These are phyloP conservation scores for Shargacucullia verbasci DNA, from an alignment of 2,888 invertebrate species.

Conservation along the genomic window DNA sequence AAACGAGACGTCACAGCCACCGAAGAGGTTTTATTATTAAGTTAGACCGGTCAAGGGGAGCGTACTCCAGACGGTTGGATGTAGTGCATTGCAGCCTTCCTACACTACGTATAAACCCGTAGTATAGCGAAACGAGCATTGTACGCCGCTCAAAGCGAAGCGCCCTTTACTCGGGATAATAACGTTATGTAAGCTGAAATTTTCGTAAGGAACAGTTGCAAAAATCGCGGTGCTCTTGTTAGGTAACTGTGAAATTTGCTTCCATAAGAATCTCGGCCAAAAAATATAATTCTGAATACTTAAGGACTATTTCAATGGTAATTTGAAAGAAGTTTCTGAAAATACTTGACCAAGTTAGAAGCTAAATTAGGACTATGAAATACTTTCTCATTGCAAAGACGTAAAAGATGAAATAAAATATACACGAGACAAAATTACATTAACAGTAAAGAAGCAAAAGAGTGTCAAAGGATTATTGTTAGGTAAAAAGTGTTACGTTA, in stretches of 20 bases:
- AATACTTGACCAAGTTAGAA: constrained; percentile 22
- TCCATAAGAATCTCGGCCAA: constrained; percentile 34
- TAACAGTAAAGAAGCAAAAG: no score
- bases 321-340: constrained; percentile 32
- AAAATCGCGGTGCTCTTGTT: constrained; percentile 68
- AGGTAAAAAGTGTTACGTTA: no score
- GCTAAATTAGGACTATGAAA: constrained; percentile 9
- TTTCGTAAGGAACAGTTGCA: constrained; percentile 73
- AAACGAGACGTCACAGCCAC: constrained; percentile 74
- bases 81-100: constrained; percentile 77
- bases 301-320: constrained; percentile 33
- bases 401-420: background rate
- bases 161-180: constrained; percentile 70
- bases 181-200: constrained; percentile 76
- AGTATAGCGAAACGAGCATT: constrained; percentile 68
- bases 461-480: no score
- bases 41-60: constrained; percentile 80
- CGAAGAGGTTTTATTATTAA: constrained; percentile 86
- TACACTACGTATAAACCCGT: constrained; percentile 63
- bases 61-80: constrained; percentile 69
- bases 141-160: constrained; percentile 71
- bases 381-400: background rate
- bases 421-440: no score
- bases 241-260: constrained; percentile 48
- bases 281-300: constrained; percentile 39